phyloP scores from a whole-genome alignment of 1,140 invertebrate genomes.

The Zaprionus nigranus region DNA sequence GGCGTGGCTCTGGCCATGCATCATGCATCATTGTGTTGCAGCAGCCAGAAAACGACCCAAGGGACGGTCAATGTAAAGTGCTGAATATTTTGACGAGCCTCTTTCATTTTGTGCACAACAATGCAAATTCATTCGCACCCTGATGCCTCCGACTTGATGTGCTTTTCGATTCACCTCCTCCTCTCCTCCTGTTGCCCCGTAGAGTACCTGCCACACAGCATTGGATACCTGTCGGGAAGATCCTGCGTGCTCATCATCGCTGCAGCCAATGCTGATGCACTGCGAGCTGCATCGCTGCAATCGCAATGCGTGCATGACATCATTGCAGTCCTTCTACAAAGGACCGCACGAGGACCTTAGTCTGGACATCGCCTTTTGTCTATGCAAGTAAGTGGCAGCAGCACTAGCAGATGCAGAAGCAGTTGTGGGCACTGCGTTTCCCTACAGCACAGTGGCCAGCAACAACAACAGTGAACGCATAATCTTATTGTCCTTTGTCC shows the following conservation, averaged over 20 bases:
- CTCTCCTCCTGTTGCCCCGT: slow-evolving; percentile 32
- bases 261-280: slow-evolving; percentile 92
- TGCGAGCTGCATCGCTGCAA: slow-evolving; percentile 92
- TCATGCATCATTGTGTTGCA: slow-evolving; percentile 18
- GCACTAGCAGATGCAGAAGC: slow-evolving; percentile 7
- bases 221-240: slow-evolving; percentile 91
- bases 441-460: not conserved
- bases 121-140: slow-evolving; percentile 5
- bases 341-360: slow-evolving; percentile 91
- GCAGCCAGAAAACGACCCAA: slow-evolving; percentile 36
- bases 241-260: slow-evolving; percentile 89
- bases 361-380: slow-evolving; percentile 94
- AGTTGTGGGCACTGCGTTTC: not conserved
- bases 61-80: slow-evolving; percentile 45
- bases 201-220: slow-evolving; percentile 91
- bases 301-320: slow-evolving; percentile 93
- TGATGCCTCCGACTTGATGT: no score
- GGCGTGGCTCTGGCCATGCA: slow-evolving; percentile 15
- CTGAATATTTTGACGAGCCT: slow-evolving; percentile 49
- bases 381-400: slow-evolving; percentile 92
- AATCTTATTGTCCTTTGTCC: slow-evolving; percentile 30
- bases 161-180: not conserved
- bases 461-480: not conserved
- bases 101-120: slow-evolving; percentile 32
- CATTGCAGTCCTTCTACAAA: slow-evolving; percentile 93